phyloP scores from a whole-genome alignment of 92 coral and sea anemone species.

The Paramuricea clavata region DNA sequence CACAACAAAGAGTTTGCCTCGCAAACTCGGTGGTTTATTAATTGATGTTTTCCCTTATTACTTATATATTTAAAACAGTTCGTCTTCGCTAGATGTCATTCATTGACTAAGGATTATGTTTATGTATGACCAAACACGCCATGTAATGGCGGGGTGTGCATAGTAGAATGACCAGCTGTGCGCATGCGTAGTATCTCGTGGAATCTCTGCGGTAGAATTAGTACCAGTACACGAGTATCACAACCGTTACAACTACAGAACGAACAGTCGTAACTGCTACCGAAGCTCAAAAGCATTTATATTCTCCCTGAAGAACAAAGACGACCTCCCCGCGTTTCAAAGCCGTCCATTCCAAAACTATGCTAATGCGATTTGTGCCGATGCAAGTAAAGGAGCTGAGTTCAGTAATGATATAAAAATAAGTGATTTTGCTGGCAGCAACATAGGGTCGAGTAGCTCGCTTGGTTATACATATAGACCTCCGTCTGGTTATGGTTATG shows the following conservation, averaged over 20 bases:
- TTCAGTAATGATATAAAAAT: constrained; percentile 16
- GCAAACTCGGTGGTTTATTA: no score
- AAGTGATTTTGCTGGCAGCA: constrained; percentile 22
- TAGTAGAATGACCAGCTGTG: no score
- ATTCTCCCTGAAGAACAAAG: constrained; percentile 31
- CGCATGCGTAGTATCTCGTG: no score
- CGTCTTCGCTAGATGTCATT: no score
- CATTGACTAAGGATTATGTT: no score
- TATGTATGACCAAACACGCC: no score
- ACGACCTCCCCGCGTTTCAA: constrained; percentile 13
- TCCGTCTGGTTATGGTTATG: constrained; percentile 13
- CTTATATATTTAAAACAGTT: no score
- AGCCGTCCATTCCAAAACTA: constrained; percentile 12
- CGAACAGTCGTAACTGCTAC: constrained; percentile 1
- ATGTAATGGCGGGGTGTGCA: no score
- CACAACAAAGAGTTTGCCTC: no score
- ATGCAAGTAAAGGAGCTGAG: constrained; percentile 9
- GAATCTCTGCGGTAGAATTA: no score
- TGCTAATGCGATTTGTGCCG: constrained; percentile 5
- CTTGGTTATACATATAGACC: constrained; percentile 37
- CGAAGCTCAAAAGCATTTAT: constrained; percentile 22
- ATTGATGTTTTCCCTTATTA: no score
- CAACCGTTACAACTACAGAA: constrained; percentile 6
- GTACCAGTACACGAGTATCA: not conserved
- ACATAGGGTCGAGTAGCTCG: not conserved